A percentile compares a stretch with the other conserved stretches of the same genome.
These are phyloP conservation scores for Copsychus sechellarum DNA, from an alignment of 2,113 vertebrate species.

Conservation along the genomic window DNA sequence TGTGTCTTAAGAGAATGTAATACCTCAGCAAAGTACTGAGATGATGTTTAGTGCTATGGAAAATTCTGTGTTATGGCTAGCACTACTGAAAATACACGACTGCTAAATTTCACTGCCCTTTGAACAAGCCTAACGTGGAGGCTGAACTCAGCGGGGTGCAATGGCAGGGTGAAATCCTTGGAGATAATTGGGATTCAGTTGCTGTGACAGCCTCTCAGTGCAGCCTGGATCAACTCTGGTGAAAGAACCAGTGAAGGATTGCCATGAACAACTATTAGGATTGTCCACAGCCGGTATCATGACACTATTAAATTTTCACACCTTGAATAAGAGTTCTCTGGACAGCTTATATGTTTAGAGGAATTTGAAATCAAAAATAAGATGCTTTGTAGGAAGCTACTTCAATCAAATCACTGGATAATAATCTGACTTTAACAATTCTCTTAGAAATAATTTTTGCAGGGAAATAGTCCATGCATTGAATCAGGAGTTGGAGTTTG, in stretches of 20 bases:
- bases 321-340: background rate
- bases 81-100: fast-evolving
- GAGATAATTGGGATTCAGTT: background rate
- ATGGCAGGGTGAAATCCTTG: background rate
- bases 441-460: background rate
- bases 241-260: background rate
- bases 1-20: background rate
- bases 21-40: background rate
- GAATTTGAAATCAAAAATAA: background rate
- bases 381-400: background rate
- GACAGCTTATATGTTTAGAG: background rate
- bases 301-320: background rate
- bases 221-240: background rate
- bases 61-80: background rate
- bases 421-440: background rate
- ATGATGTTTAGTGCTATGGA: background rate
- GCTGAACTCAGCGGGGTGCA: background rate
- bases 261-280: fast-evolving
- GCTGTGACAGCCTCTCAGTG: background rate
- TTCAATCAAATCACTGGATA: background rate
- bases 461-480: background rate
- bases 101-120: background rate
- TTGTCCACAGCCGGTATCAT: background rate
- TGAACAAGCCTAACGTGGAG: background rate
- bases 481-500: background rate